Base-by-base conservation (phyloP, 2,113 vertebrate species). In the Callorhinus ursinus region DNA sequence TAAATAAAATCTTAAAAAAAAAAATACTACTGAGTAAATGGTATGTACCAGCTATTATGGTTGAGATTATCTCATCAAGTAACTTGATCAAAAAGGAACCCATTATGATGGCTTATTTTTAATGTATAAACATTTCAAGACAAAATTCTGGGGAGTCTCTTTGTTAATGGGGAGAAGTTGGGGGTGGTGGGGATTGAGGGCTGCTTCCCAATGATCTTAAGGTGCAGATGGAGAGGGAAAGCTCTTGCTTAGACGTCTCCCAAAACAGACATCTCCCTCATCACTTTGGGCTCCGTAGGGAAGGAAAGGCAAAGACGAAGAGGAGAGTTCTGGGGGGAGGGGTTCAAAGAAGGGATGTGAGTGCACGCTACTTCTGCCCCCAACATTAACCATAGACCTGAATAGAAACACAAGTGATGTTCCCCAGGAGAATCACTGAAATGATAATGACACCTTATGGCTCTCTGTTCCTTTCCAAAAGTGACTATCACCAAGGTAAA, bases 321-420 rank as follows among this genome's bases (percentile, higher is more conserved):
- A 24, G 42, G 33, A 63, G 21, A 24, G 3, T 7, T 79, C 33
- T n/a, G 39, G 26, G 31, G 22, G 86, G 36, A 9, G 16, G 33
- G 46, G 22, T 61, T 19, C 12, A 71, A 49, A 86, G 42, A n/a
- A 96, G 36, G 10, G 14, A 11, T 51, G 74, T 26, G 79, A 42
- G 24, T 9, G 31, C 31, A 26, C 26, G 61, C 31, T 74, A 26
- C 88, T 36, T 65, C 46, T 24, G 26, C 24, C 4, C 19, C 5
- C 28, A 22, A 14, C 63, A 21, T 14, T 26, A 2, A 2, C n/a
- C 42, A 6, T 0, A 79, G 49, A 2, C 61, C 18, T 49, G 53
- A 36, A 24, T 26, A 85, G 65, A 95, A 84, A 88, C 39, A 69
- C 79, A 76, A 74, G 16, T 51, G 84, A 55, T 80, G 11, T 80